Conservation (phyloP, 2,113 vertebrate species). For the Mus pahari region DNA sequence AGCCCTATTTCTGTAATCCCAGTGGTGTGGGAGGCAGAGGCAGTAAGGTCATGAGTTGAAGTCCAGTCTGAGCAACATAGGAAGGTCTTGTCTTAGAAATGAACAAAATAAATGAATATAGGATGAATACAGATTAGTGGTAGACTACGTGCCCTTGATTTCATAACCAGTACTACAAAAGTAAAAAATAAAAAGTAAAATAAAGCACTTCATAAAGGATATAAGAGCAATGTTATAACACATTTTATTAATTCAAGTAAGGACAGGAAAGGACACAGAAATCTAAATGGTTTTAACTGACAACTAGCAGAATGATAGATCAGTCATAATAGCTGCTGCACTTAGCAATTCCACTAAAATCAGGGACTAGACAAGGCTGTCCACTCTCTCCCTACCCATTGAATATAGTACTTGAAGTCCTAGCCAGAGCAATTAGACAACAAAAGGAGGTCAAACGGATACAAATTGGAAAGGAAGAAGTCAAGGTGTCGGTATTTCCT, state of each 20-base stretch:
- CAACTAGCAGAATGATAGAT: background rate
- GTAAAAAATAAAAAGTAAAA: background rate
- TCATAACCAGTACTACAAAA: background rate
- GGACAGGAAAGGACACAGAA: background rate
- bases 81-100: background rate
- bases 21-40: no score
- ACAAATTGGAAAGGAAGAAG: no score
- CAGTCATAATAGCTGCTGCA: background rate
- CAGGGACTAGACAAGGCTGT: no score
- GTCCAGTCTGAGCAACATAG: background rate
- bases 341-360: background rate
- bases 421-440: no score
- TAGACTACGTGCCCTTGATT: background rate
- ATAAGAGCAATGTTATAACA: background rate
- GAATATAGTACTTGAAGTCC: no score
- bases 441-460: no score
- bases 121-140: background rate
- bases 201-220: background rate
- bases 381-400: no score
- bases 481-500: no score
- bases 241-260: constrained; percentile 17
- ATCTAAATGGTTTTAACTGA: background rate
- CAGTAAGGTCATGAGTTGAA: background rate
- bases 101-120: no score
- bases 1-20: background rate